Evolutionary conservation across 1,140 invertebrate species (phyloP).

Genomic region (Cylas formicarius): DNA sequence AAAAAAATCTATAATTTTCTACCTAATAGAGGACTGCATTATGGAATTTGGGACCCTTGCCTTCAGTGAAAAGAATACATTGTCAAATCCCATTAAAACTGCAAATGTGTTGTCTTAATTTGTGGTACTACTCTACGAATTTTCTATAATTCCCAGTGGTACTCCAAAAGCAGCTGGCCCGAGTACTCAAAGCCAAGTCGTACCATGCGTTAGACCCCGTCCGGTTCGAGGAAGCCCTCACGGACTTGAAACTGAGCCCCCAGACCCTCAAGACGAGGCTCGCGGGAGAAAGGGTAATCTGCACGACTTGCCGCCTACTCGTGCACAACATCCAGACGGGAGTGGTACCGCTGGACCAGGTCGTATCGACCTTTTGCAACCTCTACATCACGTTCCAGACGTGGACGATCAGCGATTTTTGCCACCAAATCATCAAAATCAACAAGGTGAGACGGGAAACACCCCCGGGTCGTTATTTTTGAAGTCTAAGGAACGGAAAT

Average conservation of each 20-base stretch:
- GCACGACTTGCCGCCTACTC: constrained; percentile 13
- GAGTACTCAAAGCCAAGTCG: background rate
- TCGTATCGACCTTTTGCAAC: constrained; percentile 16
- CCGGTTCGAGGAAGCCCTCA: constrained; percentile 2
- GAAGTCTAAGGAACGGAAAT: background rate
- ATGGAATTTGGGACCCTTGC: too few relatives aligned
- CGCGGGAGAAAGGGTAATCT: constrained; percentile 16
- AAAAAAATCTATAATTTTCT: too few relatives aligned
- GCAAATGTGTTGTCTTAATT: too few relatives aligned
- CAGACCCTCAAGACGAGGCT: background rate
- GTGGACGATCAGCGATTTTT: constrained; percentile 18
- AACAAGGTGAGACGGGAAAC: constrained; percentile 16
- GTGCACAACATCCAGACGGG: constrained; percentile 13
- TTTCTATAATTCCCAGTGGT: too few relatives aligned
- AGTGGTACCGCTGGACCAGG: constrained; percentile 5
- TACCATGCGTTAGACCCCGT: constrained; percentile 9
- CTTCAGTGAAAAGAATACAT: too few relatives aligned
- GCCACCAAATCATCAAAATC: constrained; percentile 11
- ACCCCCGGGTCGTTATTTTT: background rate
- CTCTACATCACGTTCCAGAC: constrained; percentile 19
- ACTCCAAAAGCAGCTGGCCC: constrained; percentile 15
- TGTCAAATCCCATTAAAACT: too few relatives aligned
- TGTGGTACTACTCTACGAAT: too few relatives aligned
- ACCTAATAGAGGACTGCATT: too few relatives aligned
- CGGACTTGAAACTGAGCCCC: background rate